Percentiles rank a stretch among this genome's conserved stretches.
These are phyloP conservation scores for Naja naja DNA, from an alignment of 2,113 vertebrate species.

Conservation along the genomic window DNA sequence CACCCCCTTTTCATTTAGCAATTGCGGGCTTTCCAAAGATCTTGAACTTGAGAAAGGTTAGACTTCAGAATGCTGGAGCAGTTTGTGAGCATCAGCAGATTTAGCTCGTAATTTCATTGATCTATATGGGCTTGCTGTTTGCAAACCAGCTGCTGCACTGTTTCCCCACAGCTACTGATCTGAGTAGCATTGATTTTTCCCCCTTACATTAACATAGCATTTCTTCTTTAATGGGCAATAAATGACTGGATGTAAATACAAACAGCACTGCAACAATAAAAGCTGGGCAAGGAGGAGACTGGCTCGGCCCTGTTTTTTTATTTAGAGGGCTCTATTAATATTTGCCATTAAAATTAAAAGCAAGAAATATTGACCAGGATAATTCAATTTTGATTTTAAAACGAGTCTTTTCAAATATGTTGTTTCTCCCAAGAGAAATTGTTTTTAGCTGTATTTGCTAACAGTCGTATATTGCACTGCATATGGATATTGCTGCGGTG, in stretches of 20 bases:
- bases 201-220: constrained; percentile 88
- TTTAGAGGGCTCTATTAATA: constrained; percentile 73
- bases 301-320: constrained; percentile 62
- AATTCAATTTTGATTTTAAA: constrained; percentile 68
- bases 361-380: constrained; percentile 70
- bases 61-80: constrained; percentile 74
- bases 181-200: constrained; percentile 86
- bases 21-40: constrained; percentile 73
- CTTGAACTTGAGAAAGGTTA: constrained; percentile 86
- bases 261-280: constrained; percentile 73
- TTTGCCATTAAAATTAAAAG: constrained; percentile 71
- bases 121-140: constrained; percentile 83
- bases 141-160: constrained; percentile 82
- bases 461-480: constrained; percentile 50
- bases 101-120: constrained; percentile 88
- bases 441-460: constrained; percentile 53
- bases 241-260: constrained; percentile 86
- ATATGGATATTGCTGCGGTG: constrained; percentile 54
- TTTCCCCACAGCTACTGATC: constrained; percentile 86
- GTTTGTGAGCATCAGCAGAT: constrained; percentile 88
- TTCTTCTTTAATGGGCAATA: constrained; percentile 87
- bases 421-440: constrained; percentile 58
- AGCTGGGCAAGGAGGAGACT: constrained; percentile 62
- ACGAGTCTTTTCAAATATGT: constrained; percentile 47
- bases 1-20: constrained; percentile 57